These are phyloP conservation scores for Diploptera punctata DNA, from an alignment of 2,888 invertebrate species.

Conservation along the genomic window DNA sequence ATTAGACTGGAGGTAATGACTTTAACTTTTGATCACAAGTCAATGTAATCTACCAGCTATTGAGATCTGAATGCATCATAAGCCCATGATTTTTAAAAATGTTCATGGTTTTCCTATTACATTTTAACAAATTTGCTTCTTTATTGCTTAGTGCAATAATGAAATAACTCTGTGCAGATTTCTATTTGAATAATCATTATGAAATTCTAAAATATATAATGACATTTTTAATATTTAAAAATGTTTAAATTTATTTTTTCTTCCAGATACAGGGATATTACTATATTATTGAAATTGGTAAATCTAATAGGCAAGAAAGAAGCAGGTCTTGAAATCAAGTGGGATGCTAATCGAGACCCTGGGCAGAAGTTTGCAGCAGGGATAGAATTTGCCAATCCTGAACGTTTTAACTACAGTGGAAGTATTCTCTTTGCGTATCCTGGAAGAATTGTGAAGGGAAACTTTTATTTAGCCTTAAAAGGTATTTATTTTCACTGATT, in stretches of 20 bases:
- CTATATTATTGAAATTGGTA: conserved; percentile 68
- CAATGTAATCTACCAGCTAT: no score
- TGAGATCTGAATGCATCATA: no score
- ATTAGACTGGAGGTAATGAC: no score
- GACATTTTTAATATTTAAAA: neutral
- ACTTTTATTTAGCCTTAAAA: conserved; percentile 65
- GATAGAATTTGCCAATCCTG: conserved; percentile 66
- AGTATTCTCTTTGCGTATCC: conserved; percentile 75
- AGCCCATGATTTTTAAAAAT: no score
- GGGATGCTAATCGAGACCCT: conserved; percentile 88
- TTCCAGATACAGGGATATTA: conserved; percentile 73
- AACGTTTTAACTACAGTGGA: conserved; percentile 67
- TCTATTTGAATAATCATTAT: no score
- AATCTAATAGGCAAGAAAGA: conserved; percentile 67
- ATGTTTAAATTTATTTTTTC: conserved; percentile 33
- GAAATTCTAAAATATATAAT: no score
- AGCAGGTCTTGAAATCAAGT: conserved; percentile 75
- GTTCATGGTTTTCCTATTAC: no score
- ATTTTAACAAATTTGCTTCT: no score
- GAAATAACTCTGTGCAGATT: no score
- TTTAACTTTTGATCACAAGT: no score
- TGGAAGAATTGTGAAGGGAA: conserved; percentile 72
- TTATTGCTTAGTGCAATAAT: no score
- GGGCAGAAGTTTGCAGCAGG: conserved; percentile 71
- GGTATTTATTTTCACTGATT: no score